Percentiles rank a stretch among this genome's conserved stretches.
Conservation (phyloP, 2,113 vertebrate genomes). For the Lophura nycthemera region DNA sequence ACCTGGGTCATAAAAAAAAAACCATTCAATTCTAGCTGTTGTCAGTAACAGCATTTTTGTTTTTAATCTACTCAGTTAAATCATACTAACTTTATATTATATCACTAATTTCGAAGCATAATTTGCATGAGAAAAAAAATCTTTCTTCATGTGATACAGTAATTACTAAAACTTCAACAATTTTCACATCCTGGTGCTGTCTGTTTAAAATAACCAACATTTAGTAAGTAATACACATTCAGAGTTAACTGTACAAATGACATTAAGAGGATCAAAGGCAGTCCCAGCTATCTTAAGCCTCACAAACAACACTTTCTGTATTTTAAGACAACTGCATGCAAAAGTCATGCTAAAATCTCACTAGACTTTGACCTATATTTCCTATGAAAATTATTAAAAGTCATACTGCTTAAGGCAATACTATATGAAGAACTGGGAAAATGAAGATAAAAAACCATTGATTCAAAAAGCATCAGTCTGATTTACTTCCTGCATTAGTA, state of each 20-base stretch:
- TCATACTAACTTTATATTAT: not conserved
- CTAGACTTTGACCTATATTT: not conserved
- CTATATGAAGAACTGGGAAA: not conserved
- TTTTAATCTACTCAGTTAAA: not conserved
- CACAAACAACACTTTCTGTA: not conserved
- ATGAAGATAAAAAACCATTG: not conserved
- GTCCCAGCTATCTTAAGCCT: not conserved
- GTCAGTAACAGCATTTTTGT: not conserved
- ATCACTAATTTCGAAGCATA: not conserved
- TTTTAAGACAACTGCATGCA: constrained; percentile 5
- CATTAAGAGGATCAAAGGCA: not conserved
- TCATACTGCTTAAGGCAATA: not conserved
- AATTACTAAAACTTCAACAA: not conserved
- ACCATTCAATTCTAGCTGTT: not conserved
- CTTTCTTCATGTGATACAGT: not conserved
- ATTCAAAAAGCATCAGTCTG: not conserved
- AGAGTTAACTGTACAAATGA: not conserved
- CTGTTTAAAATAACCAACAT: not conserved
- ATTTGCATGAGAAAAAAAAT: not conserved
- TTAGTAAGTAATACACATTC: not conserved
- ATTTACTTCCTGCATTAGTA: constrained; percentile 15
- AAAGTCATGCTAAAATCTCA: not conserved
- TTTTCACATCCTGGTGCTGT: not conserved
- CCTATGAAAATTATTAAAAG: not conserved
- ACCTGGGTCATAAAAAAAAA: constrained; percentile 6